Base-by-base conservation (phyloP, 1,140 invertebrate species). In the Schlechtendalia chinensis region DNA sequence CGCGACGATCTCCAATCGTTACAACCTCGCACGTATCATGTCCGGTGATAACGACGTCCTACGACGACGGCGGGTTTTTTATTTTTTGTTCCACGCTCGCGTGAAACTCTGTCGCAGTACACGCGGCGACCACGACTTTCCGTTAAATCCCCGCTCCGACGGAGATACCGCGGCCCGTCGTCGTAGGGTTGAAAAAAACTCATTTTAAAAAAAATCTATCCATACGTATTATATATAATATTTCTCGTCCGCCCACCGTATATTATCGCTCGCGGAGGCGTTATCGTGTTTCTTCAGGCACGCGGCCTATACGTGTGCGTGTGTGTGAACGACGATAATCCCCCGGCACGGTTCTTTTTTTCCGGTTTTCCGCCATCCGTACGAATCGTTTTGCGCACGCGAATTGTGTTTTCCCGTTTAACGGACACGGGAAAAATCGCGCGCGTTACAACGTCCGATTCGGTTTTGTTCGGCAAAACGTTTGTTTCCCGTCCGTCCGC, bases 211-310 rank as follows among this genome's bases (percentile, higher is more conserved):
- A 27, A 71, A 50, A 69, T 39, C 3, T 39, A 39, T 39, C n/a
- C n/a, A n/a, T n/a, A n/a, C n/a, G n/a, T n/a, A n/a, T n/a, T n/a
- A n/a, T n/a, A n/a, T 53, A 67, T 67, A 53, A 71, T 71, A 53
- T 22, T 69, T 53, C 47, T 71, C 24, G 27, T 71, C 22, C 47
- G 19, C 39, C 65, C 67, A 71, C 24, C 32, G 32, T 71, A 53
- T 71, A 29, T 71, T 71, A 71, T 71, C 53, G 45, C 67, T 71
- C 47, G 19, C n/a, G 47, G 47, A 50, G 29, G 47, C 67, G 67
- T 71, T 71, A 71, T 71, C 67, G 67, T 71, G 47, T 71, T 71
- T 71, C 67, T 29, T 50, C 67, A 71, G 67, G 67, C 67, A 53
- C 67, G 47, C 24, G 24, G 67, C 50, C 67, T 50, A 71, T 71